Evolutionary conservation across 2,888 invertebrate species (phyloP), one percentile per base, ranked within the genome.

Genomic region (Tenthredo scrophulariae): DNA sequence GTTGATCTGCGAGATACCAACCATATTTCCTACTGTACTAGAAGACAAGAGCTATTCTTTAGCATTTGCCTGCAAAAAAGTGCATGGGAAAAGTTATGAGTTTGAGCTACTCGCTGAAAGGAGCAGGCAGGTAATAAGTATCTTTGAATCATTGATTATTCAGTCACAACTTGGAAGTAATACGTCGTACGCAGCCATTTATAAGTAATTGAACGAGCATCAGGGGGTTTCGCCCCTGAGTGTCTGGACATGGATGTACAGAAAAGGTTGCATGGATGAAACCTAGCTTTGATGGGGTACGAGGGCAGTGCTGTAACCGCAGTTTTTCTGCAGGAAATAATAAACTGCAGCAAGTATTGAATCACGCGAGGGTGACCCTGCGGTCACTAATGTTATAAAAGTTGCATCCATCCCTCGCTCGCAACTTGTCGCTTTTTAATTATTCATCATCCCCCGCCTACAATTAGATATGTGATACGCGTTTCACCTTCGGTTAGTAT

Each of bases 341-440:
- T 37, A 80, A 40, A 40, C 40, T 62, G 37, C 40, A 50, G 62
- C 62, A 22, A 6, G 33, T 62, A 40, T 37, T 22, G 83, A 83
- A 83, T 83, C 67, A 83, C 83, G 83, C 83, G 50, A 83, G 67
- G 46, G 9, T 3, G 40, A 22, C 62, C 83, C 33, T 46, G 65
- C 83, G 83, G 67, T 83, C 67, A 33, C 46, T 29, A 67, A 46
- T 67, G 83, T 29, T 65, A 67, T 83, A 70, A 83, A 83, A 83
- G 37, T 83, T 83, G 37, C 50, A 83, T 67, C 50, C 67, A 37
- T 82, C 58, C 33, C 33, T 62, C 62, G 43, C 83, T 29, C 80
- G 62, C 67, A 83, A 70, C 83, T 83, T 46, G 22, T 83, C n/a
- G 50, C 40, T 46, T 33, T 29, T 46, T 46, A 83, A 83, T 67